Evolutionary conservation across 1,140 invertebrate genomes (phyloP).

Genomic region (Monochamus saltuarius): DNA sequence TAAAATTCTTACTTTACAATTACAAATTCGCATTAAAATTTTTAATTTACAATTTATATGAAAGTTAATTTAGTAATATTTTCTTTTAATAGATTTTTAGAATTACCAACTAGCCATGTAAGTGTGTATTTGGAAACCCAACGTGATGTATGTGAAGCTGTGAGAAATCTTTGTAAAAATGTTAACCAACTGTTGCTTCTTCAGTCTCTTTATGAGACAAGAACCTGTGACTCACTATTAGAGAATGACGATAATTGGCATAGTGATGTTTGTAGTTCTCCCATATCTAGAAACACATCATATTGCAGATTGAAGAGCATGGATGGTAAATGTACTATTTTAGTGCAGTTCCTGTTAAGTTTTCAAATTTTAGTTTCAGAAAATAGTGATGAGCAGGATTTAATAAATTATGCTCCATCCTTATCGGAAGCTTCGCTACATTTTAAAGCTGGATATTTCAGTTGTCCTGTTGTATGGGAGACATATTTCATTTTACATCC

Average conservation of each 20-base stretch:
- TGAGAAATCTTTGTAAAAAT: slow-evolving; percentile 63
- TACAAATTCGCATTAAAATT: too few species aligned
- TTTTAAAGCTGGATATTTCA: slow-evolving; percentile 68
- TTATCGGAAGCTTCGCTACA: slow-evolving; percentile 56
- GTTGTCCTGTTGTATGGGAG: slow-evolving; percentile 74
- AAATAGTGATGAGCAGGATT: slow-evolving; percentile 39
- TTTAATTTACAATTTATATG: too few species aligned
- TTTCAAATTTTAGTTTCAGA: slow-evolving; percentile 31
- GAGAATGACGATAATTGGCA: slow-evolving; percentile 60
- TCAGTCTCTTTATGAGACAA: slow-evolving; percentile 68
- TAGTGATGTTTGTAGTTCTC: slow-evolving; percentile 26
- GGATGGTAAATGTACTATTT: slow-evolving; percentile 38
- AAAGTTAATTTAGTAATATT: too few species aligned
- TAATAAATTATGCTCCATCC: slow-evolving; percentile 33
- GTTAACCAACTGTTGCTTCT: slow-evolving; percentile 76
- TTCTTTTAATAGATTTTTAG: slow-evolving; percentile 55
- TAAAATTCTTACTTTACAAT: too few species aligned
- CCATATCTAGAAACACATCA: slow-evolving; percentile 31
- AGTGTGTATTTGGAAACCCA: slow-evolving; percentile 59
- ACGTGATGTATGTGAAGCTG: slow-evolving; percentile 57
- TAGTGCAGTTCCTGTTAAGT: slow-evolving; percentile 11
- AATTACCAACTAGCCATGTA: slow-evolving; percentile 57
- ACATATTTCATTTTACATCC: slow-evolving; percentile 72
- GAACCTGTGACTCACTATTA: slow-evolving; percentile 69
- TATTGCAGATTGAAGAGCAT: slow-evolving; percentile 40